Evolutionary conservation across 2,797 vertebrate species (phyloP), one percentile per base, ranked within the genome.

Genomic region (Spondyliosoma cantharus): DNA sequence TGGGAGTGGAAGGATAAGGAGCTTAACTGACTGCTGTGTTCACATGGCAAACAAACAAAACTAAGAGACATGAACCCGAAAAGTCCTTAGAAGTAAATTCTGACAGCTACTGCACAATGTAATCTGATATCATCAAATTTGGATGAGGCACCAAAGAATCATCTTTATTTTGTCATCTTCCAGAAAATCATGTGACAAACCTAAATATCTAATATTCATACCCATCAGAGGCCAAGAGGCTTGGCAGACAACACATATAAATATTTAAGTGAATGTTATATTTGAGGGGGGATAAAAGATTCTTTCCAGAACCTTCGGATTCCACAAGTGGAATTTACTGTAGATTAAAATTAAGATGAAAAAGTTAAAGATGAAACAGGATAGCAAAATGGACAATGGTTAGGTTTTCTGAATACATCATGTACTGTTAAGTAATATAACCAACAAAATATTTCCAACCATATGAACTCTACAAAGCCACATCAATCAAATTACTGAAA

Each of bases 171-270:
- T 57, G 25, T 65, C 45, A 54, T 62, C 61, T 74, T 67, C 25
- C 22, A 61, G 7, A 58, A 78, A 76, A 68, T 65, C 6, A 77
- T 61, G 17, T 64, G 65, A 79, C 60, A 25, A 20, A 3, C 48
- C 68, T 43, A 86, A 80, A 79, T 78, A 87, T 89, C 61, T n/a
- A 90, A 91, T 81, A 91, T 90, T 91, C 46, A 90, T 79, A 74
- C 1, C 49, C 2, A 56, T 78, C 74, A 60, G 64, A 82, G 71
- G 87, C 75, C 84, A 90, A 56, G 50, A 63, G 45, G 58, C 74
- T 62, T 91, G 83, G 85, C 86, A 90, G 60, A 76, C 37, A 48
- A 74, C 32, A 16, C 29, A 65, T 75, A 84, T 87, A 71, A 87
- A 92, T 87, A 90, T 89, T 84, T 82, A 42, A 91, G 57, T 72